A percentile compares a stretch with the other conserved stretches of the same genome.
These are phyloP conservation scores for Druon quercuslanigerum DNA, from an alignment of 1,140 invertebrate genomes.

Conservation along the genomic window DNA sequence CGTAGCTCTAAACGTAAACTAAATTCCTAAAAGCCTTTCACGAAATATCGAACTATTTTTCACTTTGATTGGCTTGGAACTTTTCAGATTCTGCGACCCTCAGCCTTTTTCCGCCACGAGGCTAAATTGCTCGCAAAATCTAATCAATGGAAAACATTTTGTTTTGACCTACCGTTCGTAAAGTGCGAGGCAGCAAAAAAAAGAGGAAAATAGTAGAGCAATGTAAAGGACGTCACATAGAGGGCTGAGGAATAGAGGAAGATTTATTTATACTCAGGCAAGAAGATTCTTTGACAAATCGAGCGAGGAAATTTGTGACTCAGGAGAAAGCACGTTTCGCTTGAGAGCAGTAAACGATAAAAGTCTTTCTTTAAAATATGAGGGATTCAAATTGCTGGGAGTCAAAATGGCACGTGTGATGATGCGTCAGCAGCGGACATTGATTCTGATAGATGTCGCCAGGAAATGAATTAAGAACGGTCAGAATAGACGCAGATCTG, in stretches of 20 bases:
- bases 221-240: not conserved
- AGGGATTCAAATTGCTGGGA: not conserved
- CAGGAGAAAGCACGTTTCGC: constrained; percentile 34
- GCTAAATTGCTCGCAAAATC: constrained; percentile 8
- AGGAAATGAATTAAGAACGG: not conserved
- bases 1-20: not conserved
- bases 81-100: not conserved
- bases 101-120: not conserved
- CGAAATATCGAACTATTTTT: not conserved
- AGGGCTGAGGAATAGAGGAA: constrained; percentile 18
- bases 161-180: not conserved
- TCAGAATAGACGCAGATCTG: not conserved
- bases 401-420: constrained; percentile 1
- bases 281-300: constrained; percentile 55
- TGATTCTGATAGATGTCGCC: not conserved
- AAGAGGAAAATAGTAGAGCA: not conserved
- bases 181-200: not conserved
- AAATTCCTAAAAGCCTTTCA: not conserved
- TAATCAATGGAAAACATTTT: constrained; percentile 7
- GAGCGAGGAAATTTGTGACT: constrained; percentile 53
- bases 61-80: constrained; percentile 3
- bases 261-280: constrained; percentile 50
- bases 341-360: constrained; percentile 16
- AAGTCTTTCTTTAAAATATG: constrained; percentile 3
- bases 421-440: not conserved